phyloP scores from a whole-genome alignment of 2,113 vertebrate genomes.

The Thamnaconus septentrionalis region DNA sequence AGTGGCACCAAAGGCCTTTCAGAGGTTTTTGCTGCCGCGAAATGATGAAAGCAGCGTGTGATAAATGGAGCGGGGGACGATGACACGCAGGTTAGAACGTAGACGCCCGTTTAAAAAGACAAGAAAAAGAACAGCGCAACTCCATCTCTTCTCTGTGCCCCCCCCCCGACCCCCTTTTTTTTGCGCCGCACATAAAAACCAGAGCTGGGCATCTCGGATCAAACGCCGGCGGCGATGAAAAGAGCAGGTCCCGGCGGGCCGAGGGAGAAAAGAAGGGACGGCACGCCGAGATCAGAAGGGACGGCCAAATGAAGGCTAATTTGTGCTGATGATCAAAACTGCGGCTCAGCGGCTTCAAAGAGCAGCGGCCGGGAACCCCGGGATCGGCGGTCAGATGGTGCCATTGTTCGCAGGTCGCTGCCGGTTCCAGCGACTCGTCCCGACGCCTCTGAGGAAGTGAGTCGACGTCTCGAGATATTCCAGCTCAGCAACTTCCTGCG shows the following conservation, averaged over 20 bases:
- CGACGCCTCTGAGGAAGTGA: constrained; percentile 23
- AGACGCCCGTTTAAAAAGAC: constrained; percentile 25
- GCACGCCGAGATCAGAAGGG: constrained; percentile 53
- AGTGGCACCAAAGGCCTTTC: constrained; percentile 25
- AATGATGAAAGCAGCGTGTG: constrained; percentile 27
- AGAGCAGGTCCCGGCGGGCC: constrained; percentile 55
- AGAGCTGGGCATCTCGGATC: constrained; percentile 50
- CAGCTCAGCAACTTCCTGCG: constrained; percentile 9
- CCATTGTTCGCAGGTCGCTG: constrained; percentile 17
- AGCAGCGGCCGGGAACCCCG: constrained; percentile 21
- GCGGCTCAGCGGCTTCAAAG: constrained; percentile 55
- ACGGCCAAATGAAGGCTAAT: constrained; percentile 55
- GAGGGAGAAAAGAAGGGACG: constrained; percentile 29
- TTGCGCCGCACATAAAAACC: constrained; percentile 22
- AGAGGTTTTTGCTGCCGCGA: constrained; percentile 29
- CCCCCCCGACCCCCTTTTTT: neutral
- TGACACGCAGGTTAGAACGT: constrained; percentile 13
- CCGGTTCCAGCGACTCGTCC: neutral
- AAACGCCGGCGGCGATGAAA: constrained; percentile 61
- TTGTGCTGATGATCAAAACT: constrained; percentile 40
- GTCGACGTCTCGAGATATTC: constrained; percentile 8
- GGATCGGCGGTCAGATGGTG: constrained; percentile 37
- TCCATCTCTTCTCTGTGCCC: neutral
- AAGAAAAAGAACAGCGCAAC: constrained; percentile 22
- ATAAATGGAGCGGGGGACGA: constrained; percentile 32